Conservation (phyloP, 2,113 vertebrate genomes). For the Ophiodon elongatus region DNA sequence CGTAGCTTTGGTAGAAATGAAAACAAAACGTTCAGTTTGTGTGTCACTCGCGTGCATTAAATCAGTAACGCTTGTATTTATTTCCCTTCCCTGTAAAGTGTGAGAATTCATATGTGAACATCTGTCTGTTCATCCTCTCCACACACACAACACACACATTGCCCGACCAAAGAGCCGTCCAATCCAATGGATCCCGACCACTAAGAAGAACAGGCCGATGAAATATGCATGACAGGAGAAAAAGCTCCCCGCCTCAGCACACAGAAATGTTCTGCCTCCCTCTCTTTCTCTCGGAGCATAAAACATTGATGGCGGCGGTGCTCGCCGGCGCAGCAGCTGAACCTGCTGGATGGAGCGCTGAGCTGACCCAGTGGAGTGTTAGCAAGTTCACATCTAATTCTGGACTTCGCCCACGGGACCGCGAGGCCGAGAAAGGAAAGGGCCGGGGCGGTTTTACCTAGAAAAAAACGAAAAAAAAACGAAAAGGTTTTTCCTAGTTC, state of each 20-base stretch:
- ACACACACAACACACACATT: slow-evolving; percentile 8
- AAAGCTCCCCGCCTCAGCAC: slow-evolving; percentile 57
- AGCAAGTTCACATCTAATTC: slow-evolving; percentile 75
- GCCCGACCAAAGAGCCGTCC: slow-evolving; percentile 26
- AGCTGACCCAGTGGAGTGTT: slow-evolving; percentile 45
- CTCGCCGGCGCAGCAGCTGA: slow-evolving; percentile 21
- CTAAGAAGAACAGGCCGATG: slow-evolving; percentile 64
- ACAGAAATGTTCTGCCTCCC: slow-evolving; percentile 62
- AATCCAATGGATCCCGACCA: slow-evolving; percentile 57
- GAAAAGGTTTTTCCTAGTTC: slow-evolving; percentile 48
- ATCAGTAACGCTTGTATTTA: neutral
- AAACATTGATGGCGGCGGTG: slow-evolving; percentile 75
- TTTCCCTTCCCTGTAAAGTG: neutral
- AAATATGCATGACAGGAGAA: slow-evolving; percentile 78
- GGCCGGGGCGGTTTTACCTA: slow-evolving; percentile 26
- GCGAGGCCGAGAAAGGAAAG: slow-evolving; percentile 23
- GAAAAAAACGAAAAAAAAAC: neutral
- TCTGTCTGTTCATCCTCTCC: slow-evolving; percentile 6
- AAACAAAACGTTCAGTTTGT: neutral
- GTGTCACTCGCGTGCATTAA: neutral
- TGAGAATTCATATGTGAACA: neutral
- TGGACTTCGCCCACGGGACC: slow-evolving; percentile 63
- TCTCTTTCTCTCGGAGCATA: slow-evolving; percentile 45
- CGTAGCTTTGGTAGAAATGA: neutral
- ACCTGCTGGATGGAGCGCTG: slow-evolving; percentile 41